Evolutionary conservation across 2,888 invertebrate genomes (phyloP), one percentile per base, ranked within the genome.

Genomic region (Sarcophaga caerulescens): DNA sequence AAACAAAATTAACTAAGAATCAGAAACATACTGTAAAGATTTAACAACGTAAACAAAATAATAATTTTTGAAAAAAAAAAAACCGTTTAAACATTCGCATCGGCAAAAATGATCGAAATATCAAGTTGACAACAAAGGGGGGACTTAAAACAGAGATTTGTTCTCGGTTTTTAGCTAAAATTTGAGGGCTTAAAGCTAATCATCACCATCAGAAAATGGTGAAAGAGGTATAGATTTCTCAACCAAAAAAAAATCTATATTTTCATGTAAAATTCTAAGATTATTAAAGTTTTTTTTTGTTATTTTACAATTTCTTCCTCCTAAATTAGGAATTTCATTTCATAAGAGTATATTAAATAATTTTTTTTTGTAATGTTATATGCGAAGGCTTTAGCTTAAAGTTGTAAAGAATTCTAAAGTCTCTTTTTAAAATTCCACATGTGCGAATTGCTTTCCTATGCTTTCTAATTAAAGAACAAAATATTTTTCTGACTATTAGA

Each of bases 1-100:
- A 91, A 91, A 90, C 89, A 60, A 81, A 62, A 70, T 35, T 47
- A 70, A 76, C 75, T 65, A 45, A 74, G 35, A 73, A 81, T 21
- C 59, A 83, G 75, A 83, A 79, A 85, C 84, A 79, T 85, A 76
- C 77, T 88, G 87, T 79, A 81, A 83, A 83, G 76, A 85, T 84
- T 78, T 66, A 79, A 79, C 60, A 66, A 44, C 12, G 69, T 65
- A 68, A 71, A 76, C 23, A 4, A 70, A 57, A 52, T 23, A 74
- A 81, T 69, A 68, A 65, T 47, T 81, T 81, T 76, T 80, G 68
- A 74, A 79, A 85, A 73, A 19, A n/a, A 19, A 68, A 25, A 25
- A 60, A 21, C 47, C 74, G 68, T 68, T 71, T 45, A 59, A 83
- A 86, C 86, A 86, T 86, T 86, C 86, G 86, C 86, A 86, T 84